Conservation (phyloP, 2,797 vertebrate genomes). For the Ptychadena robeensis region DNA sequence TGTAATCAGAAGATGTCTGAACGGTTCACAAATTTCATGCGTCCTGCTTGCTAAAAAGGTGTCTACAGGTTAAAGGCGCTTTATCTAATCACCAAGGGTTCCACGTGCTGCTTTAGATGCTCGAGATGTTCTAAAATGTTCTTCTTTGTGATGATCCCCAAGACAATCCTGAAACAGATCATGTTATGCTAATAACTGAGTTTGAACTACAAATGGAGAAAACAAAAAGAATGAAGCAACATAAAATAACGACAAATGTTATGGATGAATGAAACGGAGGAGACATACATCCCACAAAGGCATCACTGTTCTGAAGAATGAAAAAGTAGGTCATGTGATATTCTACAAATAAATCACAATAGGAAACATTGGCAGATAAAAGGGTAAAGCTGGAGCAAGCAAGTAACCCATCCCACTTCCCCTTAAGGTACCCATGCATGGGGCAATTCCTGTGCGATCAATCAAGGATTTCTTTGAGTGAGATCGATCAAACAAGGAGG, state of each 20-base stretch:
- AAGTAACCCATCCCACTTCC: too few species aligned
- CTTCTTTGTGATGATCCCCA: conserved; percentile 99
- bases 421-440: too few species aligned
- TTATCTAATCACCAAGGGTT: conserved; percentile 97
- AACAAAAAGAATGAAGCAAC: conserved; percentile 66
- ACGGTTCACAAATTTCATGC: conserved; percentile 91
- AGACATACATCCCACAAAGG: conserved; percentile 20
- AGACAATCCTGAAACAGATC: conserved; percentile 99
- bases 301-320: background rate
- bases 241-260: conserved; percentile 58
- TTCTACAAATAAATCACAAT: background rate
- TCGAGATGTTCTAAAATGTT: conserved; percentile 99
- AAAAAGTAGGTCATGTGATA: background rate
- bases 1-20: conserved; percentile 66
- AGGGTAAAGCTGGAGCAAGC: background rate
- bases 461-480: too few species aligned
- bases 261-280: conserved; percentile 44
- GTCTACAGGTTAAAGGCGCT: conserved; percentile 84
- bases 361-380: background rate
- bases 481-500: too few species aligned
- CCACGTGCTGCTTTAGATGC: conserved; percentile 96
- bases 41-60: conserved; percentile 81
- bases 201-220: conserved; percentile 76
- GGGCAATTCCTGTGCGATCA: too few species aligned
- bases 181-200: conserved; percentile 90